Evolutionary conservation across 1,140 invertebrate species (phyloP).

Genomic region (Magallana ariakensis): DNA sequence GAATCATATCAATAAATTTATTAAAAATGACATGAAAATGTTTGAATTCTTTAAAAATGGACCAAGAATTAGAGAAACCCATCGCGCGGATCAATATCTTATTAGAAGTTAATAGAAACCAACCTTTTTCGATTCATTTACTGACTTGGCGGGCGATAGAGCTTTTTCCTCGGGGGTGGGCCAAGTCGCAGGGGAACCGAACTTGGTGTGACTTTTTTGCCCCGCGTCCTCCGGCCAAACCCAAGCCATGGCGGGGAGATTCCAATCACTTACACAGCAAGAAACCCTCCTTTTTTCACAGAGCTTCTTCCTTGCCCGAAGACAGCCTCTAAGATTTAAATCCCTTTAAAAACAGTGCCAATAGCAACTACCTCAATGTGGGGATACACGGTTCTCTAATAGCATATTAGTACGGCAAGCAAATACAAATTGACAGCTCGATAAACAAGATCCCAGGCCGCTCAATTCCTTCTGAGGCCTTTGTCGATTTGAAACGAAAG

Average conservation of each 20-base stretch:
- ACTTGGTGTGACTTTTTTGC: not conserved
- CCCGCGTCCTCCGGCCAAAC: slow-evolving; percentile 17
- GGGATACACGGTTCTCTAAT: slow-evolving; percentile 17
- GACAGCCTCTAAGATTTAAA: slow-evolving; percentile 22
- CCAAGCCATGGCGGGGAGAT: not conserved
- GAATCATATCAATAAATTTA: too few relatives aligned
- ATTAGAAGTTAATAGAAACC: not conserved
- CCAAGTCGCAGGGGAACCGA: not conserved
- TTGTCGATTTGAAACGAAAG: slow-evolving; percentile 12
- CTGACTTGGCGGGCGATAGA: not conserved
- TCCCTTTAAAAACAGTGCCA: slow-evolving; percentile 38
- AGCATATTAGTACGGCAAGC: slow-evolving; percentile 18
- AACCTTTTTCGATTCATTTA: not conserved
- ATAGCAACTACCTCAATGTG: slow-evolving; percentile 30
- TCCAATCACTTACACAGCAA: slow-evolving; percentile 14
- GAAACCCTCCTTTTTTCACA: not conserved
- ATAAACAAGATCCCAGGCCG: slow-evolving; percentile 1
- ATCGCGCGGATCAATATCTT: too few relatives aligned
- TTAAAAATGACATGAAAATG: too few relatives aligned
- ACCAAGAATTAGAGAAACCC: too few relatives aligned
- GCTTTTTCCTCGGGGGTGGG: not conserved
- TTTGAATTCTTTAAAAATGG: too few relatives aligned
- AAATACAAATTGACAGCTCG: slow-evolving; percentile 22
- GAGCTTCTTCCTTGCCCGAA: slow-evolving; percentile 21
- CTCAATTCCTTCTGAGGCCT: slow-evolving; percentile 14